Evolutionary conservation across 2,797 vertebrate genomes (phyloP), one percentile per base, ranked within the genome.

Genomic region (Dallia pectoralis): DNA sequence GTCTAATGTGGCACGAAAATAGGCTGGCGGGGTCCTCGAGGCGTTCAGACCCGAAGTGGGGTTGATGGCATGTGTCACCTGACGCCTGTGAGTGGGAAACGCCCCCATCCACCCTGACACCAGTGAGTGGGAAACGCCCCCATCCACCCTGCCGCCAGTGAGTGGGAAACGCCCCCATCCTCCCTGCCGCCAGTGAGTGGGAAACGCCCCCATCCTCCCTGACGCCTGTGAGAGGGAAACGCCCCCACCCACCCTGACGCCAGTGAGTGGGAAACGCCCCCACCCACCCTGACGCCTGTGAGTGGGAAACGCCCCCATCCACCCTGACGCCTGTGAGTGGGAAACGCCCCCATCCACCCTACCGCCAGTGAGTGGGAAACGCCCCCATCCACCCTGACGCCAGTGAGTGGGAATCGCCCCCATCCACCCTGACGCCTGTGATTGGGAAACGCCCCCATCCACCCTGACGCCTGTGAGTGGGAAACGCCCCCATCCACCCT

Each of bases 131-230:
- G n/a, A 64, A 73, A 59, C 4, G 89, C 87, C 84, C n/a, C n/a
- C n/a, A n/a, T n/a, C n/a, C 85, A 85, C 86, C 81, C 83, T 75
- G 74, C 84, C 82, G 75, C 84, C 82, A 88, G 80, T 82, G 86
- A 90, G 89, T 85, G 81, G 80, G 82, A 87, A 90, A 90, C 85
- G 81, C 80, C n/a, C n/a, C n/a, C n/a, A n/a, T n/a, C n/a, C n/a
- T n/a, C n/a, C n/a, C n/a, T n/a, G n/a, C n/a, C n/a, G n/a, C n/a
- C 76, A 73, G 73, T 73, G 47, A 74, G 62, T 7, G 61, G 5
- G 36, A 65, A 73, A 61, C 4, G 89, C 87, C 84, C n/a, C n/a
- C n/a, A n/a, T n/a, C n/a, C 85, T 85, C 86, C 81, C 83, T 74
- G 75, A 82, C 82, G 74, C 84, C 82, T 89, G 80, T 82, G 86